Conservation (phyloP, 2,113 vertebrate species). For the Silurus meridionalis region DNA sequence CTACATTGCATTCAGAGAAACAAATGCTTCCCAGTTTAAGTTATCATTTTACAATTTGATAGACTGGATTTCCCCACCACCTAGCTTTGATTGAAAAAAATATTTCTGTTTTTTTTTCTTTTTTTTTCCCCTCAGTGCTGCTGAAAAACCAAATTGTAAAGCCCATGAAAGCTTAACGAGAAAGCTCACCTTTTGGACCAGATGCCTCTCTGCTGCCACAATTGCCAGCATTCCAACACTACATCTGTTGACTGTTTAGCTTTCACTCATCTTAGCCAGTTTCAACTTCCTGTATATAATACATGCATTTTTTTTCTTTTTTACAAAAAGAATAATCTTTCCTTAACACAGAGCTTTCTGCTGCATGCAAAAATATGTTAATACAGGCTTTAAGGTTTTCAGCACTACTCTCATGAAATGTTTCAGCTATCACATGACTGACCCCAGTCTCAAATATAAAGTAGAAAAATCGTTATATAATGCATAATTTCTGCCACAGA, state of each 20-base stretch:
- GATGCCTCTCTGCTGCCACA: constrained; percentile 63
- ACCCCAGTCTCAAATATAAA: constrained; percentile 4
- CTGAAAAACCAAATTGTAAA: neutral
- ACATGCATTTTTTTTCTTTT: neutral
- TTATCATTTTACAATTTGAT: constrained; percentile 5
- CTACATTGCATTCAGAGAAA: neutral
- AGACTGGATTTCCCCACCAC: neutral
- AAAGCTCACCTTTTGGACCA: constrained; percentile 62
- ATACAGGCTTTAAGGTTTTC: neutral
- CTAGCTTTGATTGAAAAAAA: neutral
- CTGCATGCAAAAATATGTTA: neutral
- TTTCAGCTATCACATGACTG: neutral
- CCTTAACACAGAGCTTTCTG: neutral
- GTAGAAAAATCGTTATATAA: neutral
- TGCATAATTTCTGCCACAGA: constrained; percentile 49
- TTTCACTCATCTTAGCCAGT: constrained; percentile 54
- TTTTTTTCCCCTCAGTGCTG: no score
- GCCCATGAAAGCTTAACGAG: constrained; percentile 51
- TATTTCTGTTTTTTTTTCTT: neutral
- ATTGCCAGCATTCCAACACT: constrained; percentile 54
- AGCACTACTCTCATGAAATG: neutral
- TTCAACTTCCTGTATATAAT: constrained; percentile 42
- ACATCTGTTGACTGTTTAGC: constrained; percentile 61
- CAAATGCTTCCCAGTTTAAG: neutral
- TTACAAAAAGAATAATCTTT: neutral